Evolutionary conservation across 2,888 invertebrate species (phyloP).

Genomic region (Andrena bicolor): DNA sequence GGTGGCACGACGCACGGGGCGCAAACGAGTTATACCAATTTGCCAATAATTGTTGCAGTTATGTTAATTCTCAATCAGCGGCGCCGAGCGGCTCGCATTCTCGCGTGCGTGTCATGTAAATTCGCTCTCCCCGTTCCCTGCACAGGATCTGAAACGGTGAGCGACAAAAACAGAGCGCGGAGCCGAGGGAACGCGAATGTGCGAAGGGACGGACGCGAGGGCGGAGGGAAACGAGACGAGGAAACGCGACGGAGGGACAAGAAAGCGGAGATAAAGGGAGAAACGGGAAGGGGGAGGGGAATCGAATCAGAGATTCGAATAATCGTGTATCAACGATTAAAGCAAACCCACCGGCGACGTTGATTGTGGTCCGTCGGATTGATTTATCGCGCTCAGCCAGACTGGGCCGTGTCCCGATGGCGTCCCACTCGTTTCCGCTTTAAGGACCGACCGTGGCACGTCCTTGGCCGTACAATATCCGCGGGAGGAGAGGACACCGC

Average conservation of each 20-base stretch:
- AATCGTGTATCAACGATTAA: constrained; percentile 76
- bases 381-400: constrained; percentile 76
- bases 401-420: constrained; percentile 33
- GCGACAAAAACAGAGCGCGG: constrained; percentile 47
- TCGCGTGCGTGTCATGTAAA: constrained; percentile 79
- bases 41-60: constrained; percentile 82
- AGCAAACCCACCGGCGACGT: constrained; percentile 77
- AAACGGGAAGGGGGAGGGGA: constrained; percentile 13
- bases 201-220: not conserved
- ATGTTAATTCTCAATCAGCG: constrained; percentile 83
- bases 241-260: constrained; percentile 16
- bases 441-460: constrained; percentile 35
- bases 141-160: constrained; percentile 14
- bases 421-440: constrained; percentile 59
- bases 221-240: constrained; percentile 37
- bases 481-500: constrained; percentile 29
- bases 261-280: constrained; percentile 12
- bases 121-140: constrained; percentile 46
- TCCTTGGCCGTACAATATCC: constrained; percentile 32
- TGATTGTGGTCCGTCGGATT: constrained; percentile 79
- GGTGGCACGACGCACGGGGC: constrained; percentile 56
- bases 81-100: constrained; percentile 67
- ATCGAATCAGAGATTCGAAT: constrained; percentile 30
- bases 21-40: constrained; percentile 81
- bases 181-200: not conserved